phyloP scores from a whole-genome alignment of 1,140 invertebrate species.

The Trichonephila inaurata region DNA sequence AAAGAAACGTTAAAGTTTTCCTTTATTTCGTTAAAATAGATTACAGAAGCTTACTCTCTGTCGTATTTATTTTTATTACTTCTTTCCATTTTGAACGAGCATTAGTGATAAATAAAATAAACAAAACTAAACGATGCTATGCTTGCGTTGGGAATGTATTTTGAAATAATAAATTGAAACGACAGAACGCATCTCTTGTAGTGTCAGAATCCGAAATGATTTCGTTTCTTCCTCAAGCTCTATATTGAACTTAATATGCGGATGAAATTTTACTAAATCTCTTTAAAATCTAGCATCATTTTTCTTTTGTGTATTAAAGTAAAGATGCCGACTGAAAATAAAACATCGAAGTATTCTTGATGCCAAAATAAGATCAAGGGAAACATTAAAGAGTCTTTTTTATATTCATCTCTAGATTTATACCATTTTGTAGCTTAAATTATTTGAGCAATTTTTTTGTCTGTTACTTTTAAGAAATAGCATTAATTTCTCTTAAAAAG shows the following conservation, averaged over 20 bases:
- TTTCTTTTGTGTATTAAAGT: neutral
- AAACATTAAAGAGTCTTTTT: constrained; percentile 25
- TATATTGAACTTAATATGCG: constrained; percentile 50
- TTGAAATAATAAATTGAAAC: constrained; percentile 48
- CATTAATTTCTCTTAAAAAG: neutral
- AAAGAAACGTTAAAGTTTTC: constrained; percentile 31
- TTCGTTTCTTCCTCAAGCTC: constrained; percentile 27
- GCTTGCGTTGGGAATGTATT: constrained; percentile 24
- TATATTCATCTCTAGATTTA: constrained; percentile 18
- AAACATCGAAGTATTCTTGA: neutral
- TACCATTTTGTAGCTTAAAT: neutral
- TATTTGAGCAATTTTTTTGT: constrained; percentile 8
- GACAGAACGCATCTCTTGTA: constrained; percentile 34
- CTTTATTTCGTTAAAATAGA: neutral
- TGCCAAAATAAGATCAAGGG: neutral
- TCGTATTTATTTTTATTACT: neutral
- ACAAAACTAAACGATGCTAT: constrained; percentile 3
- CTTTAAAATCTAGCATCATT: constrained; percentile 37
- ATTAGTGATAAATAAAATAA: constrained; percentile 35
- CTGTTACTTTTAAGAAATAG: constrained; percentile 9
- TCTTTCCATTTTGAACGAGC: neutral
- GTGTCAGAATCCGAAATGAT: constrained; percentile 48
- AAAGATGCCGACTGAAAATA: neutral
- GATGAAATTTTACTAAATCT: constrained; percentile 44
- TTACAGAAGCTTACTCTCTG: constrained; percentile 4